Evolutionary conservation across 1,140 invertebrate genomes (phyloP).

Genomic region (Glossosoma conforme): DNA sequence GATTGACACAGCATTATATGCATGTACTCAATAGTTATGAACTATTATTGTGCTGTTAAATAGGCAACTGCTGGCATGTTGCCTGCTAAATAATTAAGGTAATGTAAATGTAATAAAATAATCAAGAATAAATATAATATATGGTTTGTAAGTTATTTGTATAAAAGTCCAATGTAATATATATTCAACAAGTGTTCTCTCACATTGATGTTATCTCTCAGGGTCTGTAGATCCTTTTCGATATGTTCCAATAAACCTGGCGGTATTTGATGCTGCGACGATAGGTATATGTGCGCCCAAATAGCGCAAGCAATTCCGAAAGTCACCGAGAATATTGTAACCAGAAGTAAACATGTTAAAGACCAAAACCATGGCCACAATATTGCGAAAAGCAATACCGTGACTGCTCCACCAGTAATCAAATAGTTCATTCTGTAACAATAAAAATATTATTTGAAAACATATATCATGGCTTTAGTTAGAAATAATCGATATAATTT

Average conservation of each 20-base stretch:
- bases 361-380: constrained; percentile 27
- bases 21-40: too few species aligned
- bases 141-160: too few species aligned
- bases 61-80: too few species aligned
- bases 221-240: constrained; percentile 42
- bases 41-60: too few species aligned
- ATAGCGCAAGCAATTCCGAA: constrained; percentile 24
- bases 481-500: constrained; percentile 9
- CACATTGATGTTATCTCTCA: constrained; percentile 42
- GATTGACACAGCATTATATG: too few species aligned
- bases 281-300: constrained; percentile 46
- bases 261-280: constrained; percentile 46
- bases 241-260: constrained; percentile 43
- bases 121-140: not conserved
- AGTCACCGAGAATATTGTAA: constrained; percentile 19
- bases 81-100: too few species aligned
- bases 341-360: constrained; percentile 11
- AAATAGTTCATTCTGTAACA: constrained; percentile 26
- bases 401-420: constrained; percentile 17
- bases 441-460: not conserved
- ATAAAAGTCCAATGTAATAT: too few species aligned
- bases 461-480: not conserved
- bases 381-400: constrained; percentile 20
- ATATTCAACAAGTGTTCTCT: constrained; percentile 15
- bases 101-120: not conserved